phyloP scores from a whole-genome alignment of 2,888 invertebrate genomes.

The Morpho achilles region DNA sequence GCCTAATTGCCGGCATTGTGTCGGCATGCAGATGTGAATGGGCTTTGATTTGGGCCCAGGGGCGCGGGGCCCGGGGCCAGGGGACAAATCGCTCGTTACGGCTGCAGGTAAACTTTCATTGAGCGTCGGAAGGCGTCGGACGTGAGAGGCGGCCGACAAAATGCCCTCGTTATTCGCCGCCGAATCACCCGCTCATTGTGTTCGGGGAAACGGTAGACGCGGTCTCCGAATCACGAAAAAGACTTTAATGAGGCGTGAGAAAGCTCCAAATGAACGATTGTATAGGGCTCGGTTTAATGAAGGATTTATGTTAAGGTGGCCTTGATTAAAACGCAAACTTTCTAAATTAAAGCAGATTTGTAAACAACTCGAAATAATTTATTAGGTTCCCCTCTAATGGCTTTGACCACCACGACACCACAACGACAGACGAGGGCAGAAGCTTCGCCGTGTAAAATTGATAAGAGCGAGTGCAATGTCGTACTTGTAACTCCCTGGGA shows the following conservation, averaged over 20 bases:
- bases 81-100: slow-evolving; percentile 80
- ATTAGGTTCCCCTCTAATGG: no score
- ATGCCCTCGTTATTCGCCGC: slow-evolving; percentile 80
- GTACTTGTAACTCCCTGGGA: no score
- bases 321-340: slow-evolving; percentile 49
- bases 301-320: slow-evolving; percentile 68
- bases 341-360: slow-evolving; percentile 8
- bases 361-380: not conserved
- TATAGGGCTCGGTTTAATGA: slow-evolving; percentile 66
- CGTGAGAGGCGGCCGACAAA: slow-evolving; percentile 78
- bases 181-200: slow-evolving; percentile 79
- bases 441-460: no score
- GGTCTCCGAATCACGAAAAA: slow-evolving; percentile 75
- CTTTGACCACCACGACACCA: no score
- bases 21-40: slow-evolving; percentile 80
- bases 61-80: slow-evolving; percentile 62
- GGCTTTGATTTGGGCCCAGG: slow-evolving; percentile 77
- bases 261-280: slow-evolving; percentile 76
- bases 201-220: slow-evolving; percentile 78
- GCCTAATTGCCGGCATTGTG: slow-evolving; percentile 80
- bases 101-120: slow-evolving; percentile 80
- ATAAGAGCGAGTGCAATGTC: no score
- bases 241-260: slow-evolving; percentile 79
- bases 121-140: slow-evolving; percentile 79
- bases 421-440: no score